Evolutionary conservation across 2,888 invertebrate species (phyloP), one percentile per base, ranked within the genome.

Genomic region (Pecten maximus): DNA sequence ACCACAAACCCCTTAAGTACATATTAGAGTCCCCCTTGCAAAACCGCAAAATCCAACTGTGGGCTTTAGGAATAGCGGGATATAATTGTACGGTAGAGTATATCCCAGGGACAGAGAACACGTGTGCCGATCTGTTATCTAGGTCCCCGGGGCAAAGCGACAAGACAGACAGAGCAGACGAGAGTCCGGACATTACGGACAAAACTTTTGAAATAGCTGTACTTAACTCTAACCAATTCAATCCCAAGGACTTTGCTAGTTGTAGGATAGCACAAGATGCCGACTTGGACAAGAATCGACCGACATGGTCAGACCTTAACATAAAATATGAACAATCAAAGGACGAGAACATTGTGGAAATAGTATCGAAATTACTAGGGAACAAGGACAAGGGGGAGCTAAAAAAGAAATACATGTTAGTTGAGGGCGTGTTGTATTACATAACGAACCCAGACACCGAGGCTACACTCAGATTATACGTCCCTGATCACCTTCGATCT

Each of bases 21-120:
- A 35, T 91, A 12, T 40, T 92, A 23, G 89, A 91, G 1, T 91
- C 92, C 2, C 91, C 91, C 0, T 92, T 92, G 87, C 88, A 91
- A 54, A 92, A 92, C 40, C 89, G 86, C 12, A 90, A 91, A 28
- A 88, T 92, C n/a, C n/a, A n/a, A n/a, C n/a, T n/a, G n/a, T n/a
- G n/a, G n/a, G n/a, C n/a, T 44, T 35, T 92, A 48, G 86, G 86
- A 0, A 92, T 93, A 15, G 19, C 90, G 23, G 91, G 91, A 0
- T 91, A 92, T 88, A 91, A 91, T 86, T 91, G 89, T 50, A 87
- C 19, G 10, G 91, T 91, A 19, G 91, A 91, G 35, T 93, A 92
- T 40, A 91, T 93, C 3, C 60, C 88, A 0, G 92, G 91, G 2
- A 40, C 87, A n/a, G n/a, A 50, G 16, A n/a, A n/a, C n/a, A n/a